phyloP scores from a whole-genome alignment of 2,797 vertebrate species.

The Todus mexicanus region DNA sequence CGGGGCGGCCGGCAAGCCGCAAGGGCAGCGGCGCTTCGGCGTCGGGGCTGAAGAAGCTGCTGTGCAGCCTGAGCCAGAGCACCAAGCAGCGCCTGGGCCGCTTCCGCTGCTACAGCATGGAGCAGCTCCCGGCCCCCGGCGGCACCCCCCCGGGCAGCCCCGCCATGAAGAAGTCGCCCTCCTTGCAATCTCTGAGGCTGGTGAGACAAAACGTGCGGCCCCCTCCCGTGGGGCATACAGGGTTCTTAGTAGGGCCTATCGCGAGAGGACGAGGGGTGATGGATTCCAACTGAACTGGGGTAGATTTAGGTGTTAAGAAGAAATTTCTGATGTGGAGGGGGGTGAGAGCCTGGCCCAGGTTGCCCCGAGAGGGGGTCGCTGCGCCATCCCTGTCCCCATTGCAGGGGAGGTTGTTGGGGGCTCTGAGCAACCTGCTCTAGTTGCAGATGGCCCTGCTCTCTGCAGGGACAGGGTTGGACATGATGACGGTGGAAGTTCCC shows the following conservation, averaged over 20 bases:
- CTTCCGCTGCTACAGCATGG: slow-evolving; percentile 76
- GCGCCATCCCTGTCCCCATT: neutral
- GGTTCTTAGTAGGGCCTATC: too few species aligned
- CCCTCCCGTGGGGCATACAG: fast-evolving
- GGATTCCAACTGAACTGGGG: neutral
- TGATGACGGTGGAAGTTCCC: too few species aligned
- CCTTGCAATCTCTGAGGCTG: slow-evolving; percentile 72
- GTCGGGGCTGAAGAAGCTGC: slow-evolving; percentile 71
- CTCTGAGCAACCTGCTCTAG: neutral
- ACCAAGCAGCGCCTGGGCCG: slow-evolving; percentile 70
- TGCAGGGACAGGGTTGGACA: too few species aligned
- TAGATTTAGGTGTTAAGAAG: neutral
- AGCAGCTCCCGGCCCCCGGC: slow-evolving; percentile 58
- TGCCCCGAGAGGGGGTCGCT: neutral
- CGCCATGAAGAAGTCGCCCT: slow-evolving; percentile 66
- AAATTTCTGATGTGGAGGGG: neutral
- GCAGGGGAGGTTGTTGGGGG: neutral
- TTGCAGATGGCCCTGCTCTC: neutral
- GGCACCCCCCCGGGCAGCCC: fast-evolving
- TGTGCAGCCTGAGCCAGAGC: slow-evolving; percentile 71
- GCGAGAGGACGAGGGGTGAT: neutral
- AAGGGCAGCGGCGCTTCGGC: slow-evolving; percentile 44
- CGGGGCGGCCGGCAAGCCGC: neutral
- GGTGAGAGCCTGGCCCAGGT: neutral
- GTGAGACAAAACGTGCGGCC: slow-evolving; percentile 40